A percentile compares a stretch with the other conserved stretches of the same genome.
Evolutionary conservation across 1,140 invertebrate species (phyloP).

Genomic region (Drosophila orosa): DNA sequence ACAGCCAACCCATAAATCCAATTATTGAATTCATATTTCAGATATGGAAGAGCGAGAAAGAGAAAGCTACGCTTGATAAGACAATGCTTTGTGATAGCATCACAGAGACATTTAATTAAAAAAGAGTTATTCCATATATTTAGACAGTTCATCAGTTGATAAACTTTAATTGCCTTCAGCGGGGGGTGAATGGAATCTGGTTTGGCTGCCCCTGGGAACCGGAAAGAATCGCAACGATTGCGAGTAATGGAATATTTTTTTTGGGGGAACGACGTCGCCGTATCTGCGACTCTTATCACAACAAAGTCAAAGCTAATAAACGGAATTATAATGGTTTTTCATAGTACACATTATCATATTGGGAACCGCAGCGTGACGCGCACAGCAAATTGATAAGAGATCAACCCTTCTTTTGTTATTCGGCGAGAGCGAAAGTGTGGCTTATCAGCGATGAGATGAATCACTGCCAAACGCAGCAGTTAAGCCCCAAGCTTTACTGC

Average conservation of each 20-base stretch:
- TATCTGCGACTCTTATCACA: slow-evolving; percentile 37
- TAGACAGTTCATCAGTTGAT: background rate
- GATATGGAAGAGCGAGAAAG: background rate
- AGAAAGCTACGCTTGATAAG: slow-evolving; percentile 3
- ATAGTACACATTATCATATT: slow-evolving; percentile 23
- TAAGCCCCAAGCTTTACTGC: background rate
- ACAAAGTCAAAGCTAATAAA: slow-evolving; percentile 47
- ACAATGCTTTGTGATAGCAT: too few species aligned
- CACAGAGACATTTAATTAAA: slow-evolving; percentile 13
- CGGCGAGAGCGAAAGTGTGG: slow-evolving; percentile 36
- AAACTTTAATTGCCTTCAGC: background rate
- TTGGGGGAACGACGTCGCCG: slow-evolving; percentile 13
- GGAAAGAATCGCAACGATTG: slow-evolving; percentile 17
- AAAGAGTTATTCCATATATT: slow-evolving; percentile 7
- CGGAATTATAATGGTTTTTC: slow-evolving; percentile 16
- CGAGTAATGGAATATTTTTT: slow-evolving; percentile 38
- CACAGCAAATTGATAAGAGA: slow-evolving; percentile 42
- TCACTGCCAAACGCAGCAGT: slow-evolving; percentile 18
- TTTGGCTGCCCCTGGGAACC: slow-evolving; percentile 7
- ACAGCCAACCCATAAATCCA: background rate
- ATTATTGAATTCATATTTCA: background rate
- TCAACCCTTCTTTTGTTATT: slow-evolving; percentile 20
- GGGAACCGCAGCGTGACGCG: slow-evolving; percentile 66
- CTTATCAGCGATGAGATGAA: slow-evolving; percentile 33
- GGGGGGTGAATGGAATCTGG: background rate